Base-by-base conservation (phyloP, 2,113 vertebrate species). In the Heloderma charlesbogerti region DNA sequence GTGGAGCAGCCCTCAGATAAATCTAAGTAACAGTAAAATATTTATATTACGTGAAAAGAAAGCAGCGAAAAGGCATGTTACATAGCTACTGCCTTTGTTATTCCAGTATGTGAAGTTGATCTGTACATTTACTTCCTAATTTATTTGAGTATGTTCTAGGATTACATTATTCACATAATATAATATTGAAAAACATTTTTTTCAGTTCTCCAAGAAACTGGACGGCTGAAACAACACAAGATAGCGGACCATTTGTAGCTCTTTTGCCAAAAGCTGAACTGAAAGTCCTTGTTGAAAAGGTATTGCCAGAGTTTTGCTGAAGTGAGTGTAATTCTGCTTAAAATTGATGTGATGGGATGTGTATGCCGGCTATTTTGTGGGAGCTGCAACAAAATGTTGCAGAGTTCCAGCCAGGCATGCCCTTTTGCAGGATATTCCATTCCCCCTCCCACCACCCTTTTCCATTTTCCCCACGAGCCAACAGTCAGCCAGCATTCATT, bases 241-340 rank as follows among this genome's bases (percentile, higher is more conserved):
- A 98, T 88, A 45, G 97, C 86, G 97, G 96, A 78, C 93, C 96
- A 20, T 97, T 98, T 45, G 84, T 97, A 88, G 87, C 88, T 29
- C 93, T 98, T 90, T 95, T 98, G 88, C 95, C 97, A 86, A 95
- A 95, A 94, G 92, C 94, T 0, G 98, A 98, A 88, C 94, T 98
- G 71, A 95, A 89, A 0, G 1, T 91, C 29, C 81, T 98, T 87
- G 93, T 95, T 80, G 91, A 94, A 89, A 98, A 98, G 98, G 98
- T 98, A 97, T 16, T 15, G 3, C 75, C 60, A 92, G 51, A 54
- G 84, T 45, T 88, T 93, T 93, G 43, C 25, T 72, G 51, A 79
- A 85, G 34, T 83, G 16, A 81, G 16, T 79, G 74, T 84, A 43
- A 77, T 60, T 27, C 48, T 87, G 6, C 40, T 84, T 90, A 45